These are phyloP conservation scores for Osmerus eperlanus DNA, from an alignment of 2,113 vertebrate species.

Conservation along the genomic window DNA sequence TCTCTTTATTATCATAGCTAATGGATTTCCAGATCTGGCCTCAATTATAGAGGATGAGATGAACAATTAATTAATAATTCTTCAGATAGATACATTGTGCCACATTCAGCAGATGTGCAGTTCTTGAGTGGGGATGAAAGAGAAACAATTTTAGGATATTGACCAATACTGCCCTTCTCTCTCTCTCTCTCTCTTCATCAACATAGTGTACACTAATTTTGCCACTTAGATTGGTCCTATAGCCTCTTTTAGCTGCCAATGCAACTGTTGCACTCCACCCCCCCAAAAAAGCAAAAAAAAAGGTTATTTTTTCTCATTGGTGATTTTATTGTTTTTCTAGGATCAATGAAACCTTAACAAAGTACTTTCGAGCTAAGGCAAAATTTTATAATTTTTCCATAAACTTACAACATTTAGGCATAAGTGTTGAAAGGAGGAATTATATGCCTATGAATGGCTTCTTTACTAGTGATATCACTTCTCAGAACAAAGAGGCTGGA, in stretches of 20 bases:
- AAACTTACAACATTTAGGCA: slow-evolving; percentile 65
- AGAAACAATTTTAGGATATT: slow-evolving; percentile 54
- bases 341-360: slow-evolving; percentile 71
- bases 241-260: slow-evolving; percentile 39
- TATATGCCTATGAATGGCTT: slow-evolving; percentile 70
- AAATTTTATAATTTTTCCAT: slow-evolving; percentile 78
- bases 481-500: slow-evolving; percentile 72
- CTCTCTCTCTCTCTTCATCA: slow-evolving; percentile 8
- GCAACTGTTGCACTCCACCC: slow-evolving; percentile 46
- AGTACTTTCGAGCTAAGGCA: slow-evolving; percentile 66
- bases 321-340: slow-evolving; percentile 55
- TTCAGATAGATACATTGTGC: slow-evolving; percentile 71
- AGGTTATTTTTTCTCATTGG: slow-evolving; percentile 42
- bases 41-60: slow-evolving; percentile 72
- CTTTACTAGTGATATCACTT: slow-evolving; percentile 74
- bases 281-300: slow-evolving; percentile 33
- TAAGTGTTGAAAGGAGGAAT: slow-evolving; percentile 68
- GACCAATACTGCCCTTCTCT: slow-evolving; percentile 53
- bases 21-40: slow-evolving; percentile 73
- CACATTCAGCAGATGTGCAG: slow-evolving; percentile 68
- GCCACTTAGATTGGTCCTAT: slow-evolving; percentile 39
- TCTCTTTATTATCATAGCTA: slow-evolving; percentile 75
- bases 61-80: slow-evolving; percentile 77
- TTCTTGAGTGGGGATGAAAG: slow-evolving; percentile 50
- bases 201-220: slow-evolving; percentile 11